Evolutionary conservation across 2,113 vertebrate species (phyloP), one percentile per base, ranked within the genome.

Genomic region (Neodon shergylaensis): DNA sequence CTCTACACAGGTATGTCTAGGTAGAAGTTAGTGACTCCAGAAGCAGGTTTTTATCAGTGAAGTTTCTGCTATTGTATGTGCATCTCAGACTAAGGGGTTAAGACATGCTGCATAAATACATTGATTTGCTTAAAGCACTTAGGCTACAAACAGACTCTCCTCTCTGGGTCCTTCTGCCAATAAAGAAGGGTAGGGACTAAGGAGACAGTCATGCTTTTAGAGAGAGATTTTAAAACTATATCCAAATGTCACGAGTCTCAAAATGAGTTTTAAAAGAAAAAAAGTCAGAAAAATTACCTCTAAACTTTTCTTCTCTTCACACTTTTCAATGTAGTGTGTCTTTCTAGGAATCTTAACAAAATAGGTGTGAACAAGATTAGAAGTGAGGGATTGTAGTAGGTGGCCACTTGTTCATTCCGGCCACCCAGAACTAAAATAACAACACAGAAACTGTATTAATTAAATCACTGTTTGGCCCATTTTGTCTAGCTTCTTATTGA

Each of bases 1-100:
- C 31, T 96, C 96, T 82, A 93, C 68, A 79, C 21, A 94, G 76
- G 79, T 44, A 78, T 24, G 22, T 94, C 81, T 96, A 83, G 92
- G 39, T 49, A 66, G n/a, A 81, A 44, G 42, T 81, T 94, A 93
- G 65, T 87, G 54, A 90, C 44, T 89, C 77, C 42, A 81, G 96
- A 97, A 94, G 47, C 3, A 31, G 78, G 1, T 12, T 79, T 94
- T 94, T 94, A 95, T 85, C 42, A 95, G 70, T 19, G n/a, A 95
- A 49, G 73, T 83, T 95, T 89, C 73, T 96, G 66, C 78, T 52
- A 58, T 31, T 78, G 85, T 28, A 92, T 6, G 13, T 19, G 65
- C 4, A 78, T 72, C 81, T 92, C 39, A 83, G 92, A 19, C 74
- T 86, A 49, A 70, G 42, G 92, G 70, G 87, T 54, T 63, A 73